Evolutionary conservation across 2,888 invertebrate species (phyloP).

Genomic region (Phaedon cochleariae): DNA sequence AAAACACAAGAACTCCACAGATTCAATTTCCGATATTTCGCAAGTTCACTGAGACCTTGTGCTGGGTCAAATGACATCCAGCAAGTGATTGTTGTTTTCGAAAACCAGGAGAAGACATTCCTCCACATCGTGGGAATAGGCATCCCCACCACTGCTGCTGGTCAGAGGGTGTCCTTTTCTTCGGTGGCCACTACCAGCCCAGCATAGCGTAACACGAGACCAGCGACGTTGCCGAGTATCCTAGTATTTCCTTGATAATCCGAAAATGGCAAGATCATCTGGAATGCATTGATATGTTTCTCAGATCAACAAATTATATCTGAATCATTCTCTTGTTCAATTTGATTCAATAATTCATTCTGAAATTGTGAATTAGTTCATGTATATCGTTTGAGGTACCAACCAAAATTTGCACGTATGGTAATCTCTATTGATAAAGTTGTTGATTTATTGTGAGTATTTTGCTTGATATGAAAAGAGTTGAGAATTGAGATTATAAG

Average conservation of each 20-base stretch:
- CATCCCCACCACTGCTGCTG: conserved; percentile 40
- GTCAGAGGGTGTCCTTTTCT: conserved; percentile 44
- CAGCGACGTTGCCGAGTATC: conserved; percentile 19
- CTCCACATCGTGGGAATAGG: conserved; percentile 56
- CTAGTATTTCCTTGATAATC: neutral
- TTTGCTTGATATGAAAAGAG: too few species aligned
- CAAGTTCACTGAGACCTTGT: conserved; percentile 20
- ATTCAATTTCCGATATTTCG: neutral
- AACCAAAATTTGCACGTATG: too few species aligned
- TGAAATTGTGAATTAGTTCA: too few species aligned
- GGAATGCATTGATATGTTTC: too few species aligned
- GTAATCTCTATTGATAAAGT: too few species aligned
- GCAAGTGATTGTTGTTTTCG: conserved; percentile 47
- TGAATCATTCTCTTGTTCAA: too few species aligned
- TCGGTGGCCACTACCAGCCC: conserved; percentile 27
- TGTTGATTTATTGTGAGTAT: too few species aligned
- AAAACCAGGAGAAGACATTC: conserved; percentile 51
- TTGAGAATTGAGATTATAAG: too few species aligned
- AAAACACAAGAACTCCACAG: neutral
- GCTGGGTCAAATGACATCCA: conserved; percentile 33
- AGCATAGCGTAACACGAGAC: conserved; percentile 1
- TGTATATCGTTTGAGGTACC: too few species aligned
- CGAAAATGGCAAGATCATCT: neutral
- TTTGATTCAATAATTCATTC: too few species aligned
- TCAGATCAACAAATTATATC: too few species aligned